Conservation (phyloP, 2,888 invertebrate species). For the Oeneis ivallda region DNA sequence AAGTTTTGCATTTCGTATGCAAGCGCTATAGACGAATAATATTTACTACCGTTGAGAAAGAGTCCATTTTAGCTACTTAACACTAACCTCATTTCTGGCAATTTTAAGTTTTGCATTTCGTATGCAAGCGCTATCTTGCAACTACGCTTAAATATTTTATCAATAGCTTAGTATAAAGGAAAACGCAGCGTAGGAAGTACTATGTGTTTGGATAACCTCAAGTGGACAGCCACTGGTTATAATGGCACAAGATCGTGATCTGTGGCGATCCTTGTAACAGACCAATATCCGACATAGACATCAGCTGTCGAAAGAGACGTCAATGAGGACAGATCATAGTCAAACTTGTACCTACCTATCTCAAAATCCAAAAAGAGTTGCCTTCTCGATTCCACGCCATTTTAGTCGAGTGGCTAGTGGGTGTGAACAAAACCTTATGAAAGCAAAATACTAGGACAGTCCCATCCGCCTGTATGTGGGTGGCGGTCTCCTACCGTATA, state of each 20-base stretch:
- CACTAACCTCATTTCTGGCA: not conserved
- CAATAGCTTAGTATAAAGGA: not conserved
- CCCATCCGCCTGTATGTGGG: conserved; percentile 48
- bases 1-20: not conserved
- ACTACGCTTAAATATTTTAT: not conserved
- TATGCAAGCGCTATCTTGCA: not conserved
- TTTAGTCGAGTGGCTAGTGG: conserved; percentile 35
- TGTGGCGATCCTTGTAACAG: no score
- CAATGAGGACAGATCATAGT: not conserved
- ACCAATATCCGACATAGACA: no score
- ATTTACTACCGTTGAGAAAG: no score
- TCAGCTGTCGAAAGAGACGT: no score
- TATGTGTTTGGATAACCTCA: no score
- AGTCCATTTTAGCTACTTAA: no score
- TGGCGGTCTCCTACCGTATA: conserved; percentile 41
- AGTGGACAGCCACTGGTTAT: no score
- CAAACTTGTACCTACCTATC: not conserved
- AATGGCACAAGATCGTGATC: no score
- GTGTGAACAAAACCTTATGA: conserved; percentile 44
- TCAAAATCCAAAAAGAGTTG: not conserved
- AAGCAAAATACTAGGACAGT: conserved; percentile 52
- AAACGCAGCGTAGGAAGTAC: no score
- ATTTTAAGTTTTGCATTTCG: not conserved
- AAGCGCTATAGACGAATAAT: no score
- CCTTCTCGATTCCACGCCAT: conserved; percentile 12